Percentiles rank a stretch among this genome's conserved stretches.
These are phyloP conservation scores for Sphaeramia orbicularis DNA, from an alignment of 2,797 vertebrate genomes.

Conservation along the genomic window DNA sequence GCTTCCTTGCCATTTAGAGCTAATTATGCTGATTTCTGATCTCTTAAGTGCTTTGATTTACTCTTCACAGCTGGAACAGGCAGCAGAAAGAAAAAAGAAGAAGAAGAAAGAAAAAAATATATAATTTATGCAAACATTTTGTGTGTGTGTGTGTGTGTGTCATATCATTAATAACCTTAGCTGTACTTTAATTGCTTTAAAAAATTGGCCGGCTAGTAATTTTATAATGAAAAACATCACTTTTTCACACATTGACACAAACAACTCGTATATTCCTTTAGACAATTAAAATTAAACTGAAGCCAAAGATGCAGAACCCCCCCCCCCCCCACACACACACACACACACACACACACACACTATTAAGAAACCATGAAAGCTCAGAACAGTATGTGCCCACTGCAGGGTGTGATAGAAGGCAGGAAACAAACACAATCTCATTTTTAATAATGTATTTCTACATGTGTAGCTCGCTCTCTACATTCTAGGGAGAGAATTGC, in stretches of 20 bases:
- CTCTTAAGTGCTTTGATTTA: too few species aligned
- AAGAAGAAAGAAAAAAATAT: background rate
- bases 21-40: too few species aligned
- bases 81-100: too few species aligned
- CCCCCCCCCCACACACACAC: too few species aligned
- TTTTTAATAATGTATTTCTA: slow-evolving; percentile 27
- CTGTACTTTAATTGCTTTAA: slow-evolving; percentile 6
- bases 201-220: background rate
- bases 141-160: background rate
- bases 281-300: slow-evolving; percentile 19
- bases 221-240: slow-evolving; percentile 13
- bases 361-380: slow-evolving; percentile 7
- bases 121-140: background rate
- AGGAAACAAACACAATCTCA: slow-evolving; percentile 15
- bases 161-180: background rate
- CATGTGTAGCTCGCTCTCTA: background rate
- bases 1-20: too few species aligned
- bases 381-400: slow-evolving; percentile 1
- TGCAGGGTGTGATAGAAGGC: background rate
- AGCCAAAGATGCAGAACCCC: background rate
- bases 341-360: background rate
- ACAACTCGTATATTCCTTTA: background rate
- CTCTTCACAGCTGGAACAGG: too few species aligned
- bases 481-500: background rate
- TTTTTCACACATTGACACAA: background rate